Conservation (phyloP, 2,113 vertebrate genomes). For the Tamias sibiricus region DNA sequence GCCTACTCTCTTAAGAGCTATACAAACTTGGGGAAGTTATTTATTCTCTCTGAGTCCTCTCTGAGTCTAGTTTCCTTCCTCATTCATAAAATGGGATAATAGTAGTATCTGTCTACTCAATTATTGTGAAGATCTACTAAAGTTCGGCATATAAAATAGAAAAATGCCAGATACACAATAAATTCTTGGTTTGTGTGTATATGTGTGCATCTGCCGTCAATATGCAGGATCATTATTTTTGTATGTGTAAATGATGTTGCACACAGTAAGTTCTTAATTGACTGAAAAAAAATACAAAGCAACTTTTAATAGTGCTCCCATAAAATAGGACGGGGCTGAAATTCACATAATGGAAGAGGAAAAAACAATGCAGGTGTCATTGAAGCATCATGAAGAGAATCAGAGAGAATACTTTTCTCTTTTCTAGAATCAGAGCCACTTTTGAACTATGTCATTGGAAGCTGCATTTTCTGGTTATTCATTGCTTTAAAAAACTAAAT, state of each 20-base stretch:
- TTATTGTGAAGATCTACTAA: background rate
- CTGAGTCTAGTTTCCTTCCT: background rate
- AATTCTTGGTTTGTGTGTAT: background rate
- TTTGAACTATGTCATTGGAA: background rate
- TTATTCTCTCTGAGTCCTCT: background rate
- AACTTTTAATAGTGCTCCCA: background rate
- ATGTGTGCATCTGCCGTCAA: background rate
- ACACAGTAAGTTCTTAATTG: background rate
- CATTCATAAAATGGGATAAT: background rate
- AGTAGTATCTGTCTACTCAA: background rate
- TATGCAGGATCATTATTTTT: no score
- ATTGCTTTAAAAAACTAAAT: background rate
- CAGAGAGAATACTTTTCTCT: background rate
- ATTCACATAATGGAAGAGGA: no score
- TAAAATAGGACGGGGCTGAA: background rate
- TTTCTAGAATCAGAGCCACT: background rate
- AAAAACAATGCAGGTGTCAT: background rate
- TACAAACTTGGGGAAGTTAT: background rate
- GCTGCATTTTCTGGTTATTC: background rate
- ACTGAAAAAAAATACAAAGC: background rate
- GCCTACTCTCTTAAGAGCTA: background rate
- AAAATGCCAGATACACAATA: background rate
- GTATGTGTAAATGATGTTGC: background rate
- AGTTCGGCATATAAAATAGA: background rate
- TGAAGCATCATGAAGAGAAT: background rate